These are phyloP conservation scores for Musca vetustissima DNA, from an alignment of 1,140 invertebrate species.

Conservation along the genomic window DNA sequence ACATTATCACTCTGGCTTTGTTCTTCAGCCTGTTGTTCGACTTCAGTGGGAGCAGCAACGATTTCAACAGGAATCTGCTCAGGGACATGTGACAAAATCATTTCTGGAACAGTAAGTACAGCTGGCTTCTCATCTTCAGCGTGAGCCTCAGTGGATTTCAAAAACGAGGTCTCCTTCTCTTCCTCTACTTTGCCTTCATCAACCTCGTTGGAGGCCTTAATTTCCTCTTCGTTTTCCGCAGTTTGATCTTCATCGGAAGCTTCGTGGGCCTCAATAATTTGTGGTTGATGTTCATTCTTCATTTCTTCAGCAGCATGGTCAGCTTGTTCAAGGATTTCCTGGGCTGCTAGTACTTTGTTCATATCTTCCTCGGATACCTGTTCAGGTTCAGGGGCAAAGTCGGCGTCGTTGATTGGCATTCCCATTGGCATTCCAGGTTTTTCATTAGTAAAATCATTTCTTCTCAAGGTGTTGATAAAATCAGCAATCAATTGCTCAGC, in stretches of 20 bases:
- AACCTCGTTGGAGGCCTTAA: too few relatives aligned
- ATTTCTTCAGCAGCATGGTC: slow-evolving; percentile 1
- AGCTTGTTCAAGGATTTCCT: neutral
- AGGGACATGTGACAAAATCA: slow-evolving; percentile 38
- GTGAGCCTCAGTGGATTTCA: neutral
- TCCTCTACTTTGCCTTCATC: slow-evolving; percentile 40
- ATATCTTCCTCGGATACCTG: slow-evolving; percentile 17
- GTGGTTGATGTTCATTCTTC: neutral
- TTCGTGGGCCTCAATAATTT: slow-evolving; percentile 10
- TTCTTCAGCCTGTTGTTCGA: neutral
- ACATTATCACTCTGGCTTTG: neutral
- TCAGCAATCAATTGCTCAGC: slow-evolving; percentile 49
- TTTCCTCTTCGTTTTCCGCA: slow-evolving; percentile 32
- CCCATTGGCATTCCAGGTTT: slow-evolving; percentile 12
- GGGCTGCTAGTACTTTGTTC: neutral
- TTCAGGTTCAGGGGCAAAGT: slow-evolving; percentile 1
- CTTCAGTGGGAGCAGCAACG: slow-evolving; percentile 29
- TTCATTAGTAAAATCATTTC: slow-evolving; percentile 14
- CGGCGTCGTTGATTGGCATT: slow-evolving; percentile 25
- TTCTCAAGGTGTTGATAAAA: slow-evolving; percentile 42
- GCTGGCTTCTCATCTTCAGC: neutral
- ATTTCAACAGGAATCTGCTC: slow-evolving; percentile 50
- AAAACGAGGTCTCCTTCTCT: slow-evolving; percentile 25
- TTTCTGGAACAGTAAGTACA: slow-evolving; percentile 30
- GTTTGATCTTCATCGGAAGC: slow-evolving; percentile 32